Evolutionary conservation across 1,140 invertebrate genomes (phyloP).

Genomic region (Drosophila kepulauana): DNA sequence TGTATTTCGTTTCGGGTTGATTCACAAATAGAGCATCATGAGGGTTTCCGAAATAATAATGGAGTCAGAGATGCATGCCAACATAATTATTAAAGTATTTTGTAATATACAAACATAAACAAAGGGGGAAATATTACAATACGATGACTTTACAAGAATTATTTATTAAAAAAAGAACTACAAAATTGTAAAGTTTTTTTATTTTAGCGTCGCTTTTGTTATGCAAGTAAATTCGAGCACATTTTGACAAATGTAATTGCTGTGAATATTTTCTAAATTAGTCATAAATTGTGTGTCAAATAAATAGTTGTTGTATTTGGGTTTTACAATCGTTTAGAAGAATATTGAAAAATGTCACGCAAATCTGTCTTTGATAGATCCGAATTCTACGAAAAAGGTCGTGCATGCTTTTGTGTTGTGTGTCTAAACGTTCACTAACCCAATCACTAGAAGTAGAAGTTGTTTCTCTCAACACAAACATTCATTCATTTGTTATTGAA

Average conservation of each 20-base stretch:
- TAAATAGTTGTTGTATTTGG: neutral
- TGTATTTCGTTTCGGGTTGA: neutral
- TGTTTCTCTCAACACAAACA: neutral
- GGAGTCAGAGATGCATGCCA: neutral
- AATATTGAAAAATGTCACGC: conserved; percentile 38
- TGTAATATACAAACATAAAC: neutral
- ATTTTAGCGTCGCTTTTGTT: neutral
- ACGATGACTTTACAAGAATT: too few relatives aligned
- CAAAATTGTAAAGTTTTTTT: neutral
- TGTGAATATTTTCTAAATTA: conserved; percentile 1
- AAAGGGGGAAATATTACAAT: neutral
- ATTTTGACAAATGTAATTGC: conserved; percentile 5
- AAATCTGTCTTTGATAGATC: conserved; percentile 6
- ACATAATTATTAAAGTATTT: neutral
- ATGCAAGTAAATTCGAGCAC: neutral
- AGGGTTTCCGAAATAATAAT: neutral
- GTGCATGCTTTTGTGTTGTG: conserved; percentile 14
- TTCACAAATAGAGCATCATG: neutral
- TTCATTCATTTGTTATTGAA: conserved; percentile 25
- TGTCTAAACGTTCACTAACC: conserved; percentile 21
- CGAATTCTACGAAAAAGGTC: conserved; percentile 11
- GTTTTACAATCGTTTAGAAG: conserved; percentile 8
- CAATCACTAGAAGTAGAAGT: neutral
- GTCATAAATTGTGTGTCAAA: neutral
- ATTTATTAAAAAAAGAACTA: too few relatives aligned